Conservation (phyloP, 2,113 vertebrate genomes). For the Malurus cyaneus region DNA sequence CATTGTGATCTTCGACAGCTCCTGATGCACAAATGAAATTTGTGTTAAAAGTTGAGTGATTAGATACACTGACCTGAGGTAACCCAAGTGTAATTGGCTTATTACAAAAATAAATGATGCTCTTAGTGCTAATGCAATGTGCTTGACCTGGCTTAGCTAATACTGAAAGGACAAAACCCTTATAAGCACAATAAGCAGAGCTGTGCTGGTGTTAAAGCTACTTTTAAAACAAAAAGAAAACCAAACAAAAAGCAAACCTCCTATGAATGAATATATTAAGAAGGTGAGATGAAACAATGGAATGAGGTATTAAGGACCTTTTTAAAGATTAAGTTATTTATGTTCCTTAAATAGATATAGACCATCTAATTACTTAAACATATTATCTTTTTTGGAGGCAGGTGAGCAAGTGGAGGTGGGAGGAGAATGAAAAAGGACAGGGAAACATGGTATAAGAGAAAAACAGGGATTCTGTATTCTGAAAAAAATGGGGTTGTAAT, state of each 20-base stretch:
- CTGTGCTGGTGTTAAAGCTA: neutral
- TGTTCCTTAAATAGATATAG: neutral
- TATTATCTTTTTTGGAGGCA: neutral
- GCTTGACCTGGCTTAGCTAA: conserved; percentile 7
- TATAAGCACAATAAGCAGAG: neutral
- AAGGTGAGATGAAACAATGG: neutral
- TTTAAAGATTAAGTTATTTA: neutral
- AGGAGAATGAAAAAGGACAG: neutral
- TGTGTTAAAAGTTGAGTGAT: neutral
- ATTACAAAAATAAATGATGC: neutral
- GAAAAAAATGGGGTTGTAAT: neutral
- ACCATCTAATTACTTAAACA: neutral
- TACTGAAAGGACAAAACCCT: neutral
- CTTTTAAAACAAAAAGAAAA: neutral
- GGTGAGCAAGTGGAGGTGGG: accelerated
- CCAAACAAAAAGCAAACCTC: neutral
- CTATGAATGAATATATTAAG: neutral
- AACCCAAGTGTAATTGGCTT: conserved; percentile 8
- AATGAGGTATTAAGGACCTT: neutral
- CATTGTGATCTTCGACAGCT: conserved; percentile 98
- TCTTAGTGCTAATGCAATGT: conserved; percentile 2
- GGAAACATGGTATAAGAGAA: neutral
- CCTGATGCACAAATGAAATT: conserved; percentile 73
- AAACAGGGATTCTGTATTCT: neutral
- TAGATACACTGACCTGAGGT: neutral